Evolutionary conservation across 1,140 invertebrate species (phyloP), one percentile per base, ranked within the genome.

Genomic region (Patella vulgata): DNA sequence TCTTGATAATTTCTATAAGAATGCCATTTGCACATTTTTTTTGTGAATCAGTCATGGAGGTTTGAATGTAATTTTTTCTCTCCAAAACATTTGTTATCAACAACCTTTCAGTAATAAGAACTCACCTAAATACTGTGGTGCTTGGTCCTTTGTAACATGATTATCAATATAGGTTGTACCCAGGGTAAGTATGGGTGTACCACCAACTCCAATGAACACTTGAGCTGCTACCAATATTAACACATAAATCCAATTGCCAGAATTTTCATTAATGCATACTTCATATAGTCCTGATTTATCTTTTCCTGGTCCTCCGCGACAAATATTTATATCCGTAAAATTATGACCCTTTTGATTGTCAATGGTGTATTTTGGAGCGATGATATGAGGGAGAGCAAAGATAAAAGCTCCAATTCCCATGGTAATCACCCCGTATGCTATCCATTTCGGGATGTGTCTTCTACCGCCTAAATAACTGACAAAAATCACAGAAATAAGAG

Each of bases 381-480:
- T 77, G 59, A 88, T 82, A 73, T 88, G 87, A 17, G 87, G 87
- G 55, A 87, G 63, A 19, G 95, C 91, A 79, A 94, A 96, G 58
- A 93, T 89, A 66, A 96, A 90, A 30, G 94, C 91, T 12, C 93
- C 93, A 14, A 92, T 86, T 2, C 93, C 93, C 81, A 97, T 94
- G 39, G 97, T 59, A 11, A 82, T 46, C 90, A 96, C 96, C 63
- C 95, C 95, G 86, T 91, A 92, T 14, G 93, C 94, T 57, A 97
- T 97, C 95, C 95, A 97, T 74, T 93, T 90, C n/a, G 96, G 96
- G 65, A 96, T 88, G 84, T 98, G 95, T 2, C 95, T 93, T 50
- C 94, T 90, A 2, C 94, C 94, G 2, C 94, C 95, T 79, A 95
- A 93, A 80, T 97, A 98, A 75, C 93, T 95, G 58, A 97, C 94